Percentiles rank a stretch among this genome's conserved stretches.
phyloP scores from a whole-genome alignment of 2,888 invertebrate species.

The Hybos culiciformis region DNA sequence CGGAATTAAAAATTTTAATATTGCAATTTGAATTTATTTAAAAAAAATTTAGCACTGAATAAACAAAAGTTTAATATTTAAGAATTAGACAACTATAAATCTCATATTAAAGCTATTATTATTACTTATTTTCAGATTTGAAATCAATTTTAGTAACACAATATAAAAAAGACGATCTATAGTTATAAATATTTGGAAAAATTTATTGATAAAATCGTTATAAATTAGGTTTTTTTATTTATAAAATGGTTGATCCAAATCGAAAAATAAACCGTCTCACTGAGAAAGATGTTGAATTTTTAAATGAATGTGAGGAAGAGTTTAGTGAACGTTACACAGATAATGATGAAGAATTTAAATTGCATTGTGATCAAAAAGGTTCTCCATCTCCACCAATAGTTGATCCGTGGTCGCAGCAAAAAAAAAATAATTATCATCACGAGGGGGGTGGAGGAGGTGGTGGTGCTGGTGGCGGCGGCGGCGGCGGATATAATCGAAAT shows the following conservation, averaged over 20 bases:
- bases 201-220: neutral
- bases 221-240: neutral
- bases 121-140: neutral
- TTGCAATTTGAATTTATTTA: too few species aligned
- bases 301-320: conserved; percentile 48
- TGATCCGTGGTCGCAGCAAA: conserved; percentile 39
- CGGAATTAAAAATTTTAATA: too few species aligned
- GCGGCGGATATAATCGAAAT: conserved; percentile 15
- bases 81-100: neutral
- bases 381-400: conserved; percentile 46
- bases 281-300: conserved; percentile 43
- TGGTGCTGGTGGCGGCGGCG: conserved; percentile 15
- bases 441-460: conserved; percentile 14
- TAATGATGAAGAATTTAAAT: conserved; percentile 47
- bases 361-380: conserved; percentile 32
- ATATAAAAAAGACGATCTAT: neutral
- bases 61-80: neutral
- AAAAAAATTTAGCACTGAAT: too few species aligned
- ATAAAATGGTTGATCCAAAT: conserved; percentile 34
- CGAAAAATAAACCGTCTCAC: conserved; percentile 39
- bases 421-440: neutral
- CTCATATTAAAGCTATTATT: neutral
- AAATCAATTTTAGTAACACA: conserved; percentile 1
- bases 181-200: too few species aligned
- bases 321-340: conserved; percentile 48